phyloP scores from a whole-genome alignment of 2,113 vertebrate genomes.

The Agapornis roseicollis region DNA sequence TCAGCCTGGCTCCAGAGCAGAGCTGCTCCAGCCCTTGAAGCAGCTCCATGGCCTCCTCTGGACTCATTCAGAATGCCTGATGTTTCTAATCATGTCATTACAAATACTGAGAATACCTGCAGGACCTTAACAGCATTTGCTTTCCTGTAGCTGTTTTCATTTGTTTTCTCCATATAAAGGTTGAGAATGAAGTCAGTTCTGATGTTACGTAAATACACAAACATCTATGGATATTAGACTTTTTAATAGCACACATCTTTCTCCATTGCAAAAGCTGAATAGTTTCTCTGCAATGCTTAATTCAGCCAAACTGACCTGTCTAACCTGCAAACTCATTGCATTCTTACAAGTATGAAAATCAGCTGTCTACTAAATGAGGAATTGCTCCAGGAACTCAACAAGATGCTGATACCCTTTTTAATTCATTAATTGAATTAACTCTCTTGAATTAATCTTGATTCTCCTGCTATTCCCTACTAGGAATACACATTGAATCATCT shows the following conservation, averaged over 20 bases:
- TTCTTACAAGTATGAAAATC: neutral
- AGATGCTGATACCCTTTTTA: neutral
- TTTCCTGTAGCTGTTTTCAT: neutral
- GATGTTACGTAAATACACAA: neutral
- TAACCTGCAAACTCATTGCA: neutral
- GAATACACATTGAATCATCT: neutral
- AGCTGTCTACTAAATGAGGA: neutral
- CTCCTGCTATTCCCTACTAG: neutral
- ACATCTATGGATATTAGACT: rapidly evolving
- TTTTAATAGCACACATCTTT: neutral
- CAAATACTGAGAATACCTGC: neutral
- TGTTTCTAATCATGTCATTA: neutral
- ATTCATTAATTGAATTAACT: neutral
- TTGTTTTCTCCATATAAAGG: neutral
- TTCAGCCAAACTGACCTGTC: neutral
- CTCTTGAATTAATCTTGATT: neutral
- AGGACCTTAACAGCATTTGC: neutral
- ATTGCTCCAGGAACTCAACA: neutral
- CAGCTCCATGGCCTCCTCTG: neutral
- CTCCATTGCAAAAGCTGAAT: neutral
- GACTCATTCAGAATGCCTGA: neutral
- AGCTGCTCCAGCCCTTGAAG: neutral
- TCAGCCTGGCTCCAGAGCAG: neutral
- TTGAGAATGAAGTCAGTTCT: neutral
- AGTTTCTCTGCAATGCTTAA: neutral